phyloP scores from a whole-genome alignment of 2,797 vertebrate species.

The Odontamblyopus lacepedii region DNA sequence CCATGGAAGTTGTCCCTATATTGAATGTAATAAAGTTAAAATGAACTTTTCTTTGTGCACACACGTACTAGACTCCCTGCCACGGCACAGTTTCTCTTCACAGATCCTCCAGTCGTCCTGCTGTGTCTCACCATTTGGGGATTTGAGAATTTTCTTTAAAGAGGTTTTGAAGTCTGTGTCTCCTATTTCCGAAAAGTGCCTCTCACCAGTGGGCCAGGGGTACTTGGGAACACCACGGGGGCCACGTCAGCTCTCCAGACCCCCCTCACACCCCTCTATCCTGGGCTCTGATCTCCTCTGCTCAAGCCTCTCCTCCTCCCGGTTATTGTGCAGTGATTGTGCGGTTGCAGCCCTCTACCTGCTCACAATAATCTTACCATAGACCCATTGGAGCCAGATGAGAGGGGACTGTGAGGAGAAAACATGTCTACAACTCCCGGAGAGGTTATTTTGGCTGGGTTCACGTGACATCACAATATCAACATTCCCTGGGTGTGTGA shows the following conservation, averaged over 20 bases:
- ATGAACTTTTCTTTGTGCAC: not conserved
- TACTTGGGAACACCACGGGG: slow-evolving; percentile 31
- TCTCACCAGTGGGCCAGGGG: slow-evolving; percentile 40
- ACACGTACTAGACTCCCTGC: slow-evolving; percentile 4
- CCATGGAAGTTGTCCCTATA: not conserved
- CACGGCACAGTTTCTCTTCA: not conserved
- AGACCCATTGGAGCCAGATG: slow-evolving; percentile 31
- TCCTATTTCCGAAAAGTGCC: slow-evolving; percentile 43
- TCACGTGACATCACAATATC: too few species aligned
- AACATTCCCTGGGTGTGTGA: too few species aligned
- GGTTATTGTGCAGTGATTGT: slow-evolving; percentile 45
- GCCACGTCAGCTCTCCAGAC: slow-evolving; percentile 10
- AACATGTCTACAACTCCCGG: slow-evolving; percentile 46
- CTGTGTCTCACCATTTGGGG: slow-evolving; percentile 22
- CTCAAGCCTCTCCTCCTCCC: slow-evolving; percentile 34
- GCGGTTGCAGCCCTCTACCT: slow-evolving; percentile 46
- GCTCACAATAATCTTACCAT: slow-evolving; percentile 42
- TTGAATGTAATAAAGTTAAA: not conserved
- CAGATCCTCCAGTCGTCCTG: slow-evolving; percentile 21
- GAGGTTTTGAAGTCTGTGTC: slow-evolving; percentile 25
- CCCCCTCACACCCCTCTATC: slow-evolving; percentile 28
- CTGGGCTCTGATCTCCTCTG: slow-evolving; percentile 34
- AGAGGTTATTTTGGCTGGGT: slow-evolving; percentile 19
- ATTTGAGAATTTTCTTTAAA: slow-evolving; percentile 27
- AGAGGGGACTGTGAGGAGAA: slow-evolving; percentile 24